phyloP scores from a whole-genome alignment of 2,797 vertebrate species.

The Thripadectes ignobilis region DNA sequence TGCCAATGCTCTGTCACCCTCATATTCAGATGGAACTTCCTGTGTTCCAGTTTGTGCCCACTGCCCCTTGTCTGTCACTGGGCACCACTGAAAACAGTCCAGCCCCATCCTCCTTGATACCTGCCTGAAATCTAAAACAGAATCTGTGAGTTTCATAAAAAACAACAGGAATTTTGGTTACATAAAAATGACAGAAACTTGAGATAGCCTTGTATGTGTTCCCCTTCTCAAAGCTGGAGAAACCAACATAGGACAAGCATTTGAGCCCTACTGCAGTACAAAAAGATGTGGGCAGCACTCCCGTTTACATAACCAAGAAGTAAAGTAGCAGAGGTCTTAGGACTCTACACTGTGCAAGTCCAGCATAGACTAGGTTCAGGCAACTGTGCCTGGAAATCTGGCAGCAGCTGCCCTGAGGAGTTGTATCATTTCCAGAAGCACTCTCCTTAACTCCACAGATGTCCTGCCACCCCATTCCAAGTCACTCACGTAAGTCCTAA shows the following conservation, averaged over 20 bases:
- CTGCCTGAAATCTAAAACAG: background rate
- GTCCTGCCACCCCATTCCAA: background rate
- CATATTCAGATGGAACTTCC: background rate
- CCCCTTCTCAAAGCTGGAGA: background rate
- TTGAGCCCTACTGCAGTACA: background rate
- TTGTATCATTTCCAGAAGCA: background rate
- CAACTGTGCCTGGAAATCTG: background rate
- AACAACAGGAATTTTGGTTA: background rate
- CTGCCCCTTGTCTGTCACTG: background rate
- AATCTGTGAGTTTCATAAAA: background rate
- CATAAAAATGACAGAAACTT: background rate
- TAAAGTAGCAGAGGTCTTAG: background rate
- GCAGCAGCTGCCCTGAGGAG: background rate
- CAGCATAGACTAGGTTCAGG: background rate
- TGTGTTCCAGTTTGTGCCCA: background rate
- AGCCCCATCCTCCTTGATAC: background rate
- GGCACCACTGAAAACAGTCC: background rate
- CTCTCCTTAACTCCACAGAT: background rate
- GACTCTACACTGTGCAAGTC: background rate
- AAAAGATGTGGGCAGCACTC: background rate
- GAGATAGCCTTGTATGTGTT: accelerated
- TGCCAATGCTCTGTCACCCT: background rate
- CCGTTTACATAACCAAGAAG: background rate
- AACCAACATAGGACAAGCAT: background rate
- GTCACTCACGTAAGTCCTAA: background rate